Conservation (phyloP, 1,140 invertebrate species). For the Pachyrhynchus sulphureomaculatus region DNA sequence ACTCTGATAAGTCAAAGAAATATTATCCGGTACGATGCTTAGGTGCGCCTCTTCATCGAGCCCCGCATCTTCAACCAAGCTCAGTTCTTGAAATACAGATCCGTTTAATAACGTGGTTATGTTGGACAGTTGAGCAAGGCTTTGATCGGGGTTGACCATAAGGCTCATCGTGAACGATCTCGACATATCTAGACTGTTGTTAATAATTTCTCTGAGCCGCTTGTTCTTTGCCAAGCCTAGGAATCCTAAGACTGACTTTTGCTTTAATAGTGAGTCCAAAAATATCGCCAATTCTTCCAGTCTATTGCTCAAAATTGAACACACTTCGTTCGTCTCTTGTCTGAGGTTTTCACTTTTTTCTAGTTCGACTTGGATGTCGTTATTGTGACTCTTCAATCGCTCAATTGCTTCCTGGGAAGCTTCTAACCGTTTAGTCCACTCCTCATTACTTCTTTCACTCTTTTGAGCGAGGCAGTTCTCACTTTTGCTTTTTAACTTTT, state of each 20-base stretch:
- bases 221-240: constrained; percentile 55
- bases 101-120: constrained; percentile 52
- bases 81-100: constrained; percentile 34
- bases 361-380: constrained; percentile 48
- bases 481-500: no score
- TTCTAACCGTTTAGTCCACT: no score
- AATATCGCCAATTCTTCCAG: constrained; percentile 71
- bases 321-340: constrained; percentile 64
- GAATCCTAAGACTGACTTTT: constrained; percentile 59
- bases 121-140: constrained; percentile 53
- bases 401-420: neutral
- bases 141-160: constrained; percentile 43
- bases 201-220: constrained; percentile 57
- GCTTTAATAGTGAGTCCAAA: constrained; percentile 67
- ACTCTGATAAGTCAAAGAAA: constrained; percentile 45
- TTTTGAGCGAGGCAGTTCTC: no score
- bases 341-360: constrained; percentile 55
- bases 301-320: constrained; percentile 61
- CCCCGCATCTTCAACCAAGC: constrained; percentile 33
- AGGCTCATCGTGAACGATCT: constrained; percentile 55
- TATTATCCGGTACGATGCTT: constrained; percentile 39
- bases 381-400: constrained; percentile 39
- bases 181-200: constrained; percentile 60
- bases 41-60: constrained; percentile 29
- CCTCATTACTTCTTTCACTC: no score